Conservation (phyloP, 2,797 vertebrate genomes). For the Poecilia velifera region DNA sequence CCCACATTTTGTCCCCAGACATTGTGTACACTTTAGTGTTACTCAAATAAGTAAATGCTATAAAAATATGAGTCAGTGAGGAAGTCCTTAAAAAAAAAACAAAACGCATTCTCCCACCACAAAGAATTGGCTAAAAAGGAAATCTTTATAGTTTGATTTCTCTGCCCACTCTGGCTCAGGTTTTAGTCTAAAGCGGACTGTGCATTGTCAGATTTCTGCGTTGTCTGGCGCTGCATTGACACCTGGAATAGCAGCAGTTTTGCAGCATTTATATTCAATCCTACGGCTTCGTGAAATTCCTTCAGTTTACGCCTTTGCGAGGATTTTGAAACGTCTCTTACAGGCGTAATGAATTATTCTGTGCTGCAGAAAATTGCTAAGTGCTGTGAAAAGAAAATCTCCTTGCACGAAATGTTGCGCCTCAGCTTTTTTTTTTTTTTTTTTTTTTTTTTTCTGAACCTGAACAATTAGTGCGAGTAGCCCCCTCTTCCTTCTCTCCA, state of each 20-base stretch:
- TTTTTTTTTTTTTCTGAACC: slow-evolving; percentile 8
- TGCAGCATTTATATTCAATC: slow-evolving; percentile 18
- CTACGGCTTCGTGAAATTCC: slow-evolving; percentile 31
- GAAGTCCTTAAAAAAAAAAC: neutral
- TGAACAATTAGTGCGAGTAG: slow-evolving; percentile 23
- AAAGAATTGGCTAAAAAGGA: neutral
- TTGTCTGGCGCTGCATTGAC: slow-evolving; percentile 15
- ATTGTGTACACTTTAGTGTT: neutral
- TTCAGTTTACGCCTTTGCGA: slow-evolving; percentile 33
- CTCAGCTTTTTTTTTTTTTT: slow-evolving; percentile 33
- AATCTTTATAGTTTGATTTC: neutral
- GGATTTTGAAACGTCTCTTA: slow-evolving; percentile 17
- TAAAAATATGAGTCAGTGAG: neutral
- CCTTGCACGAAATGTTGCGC: slow-evolving; percentile 31
- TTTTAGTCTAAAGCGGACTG: neutral
- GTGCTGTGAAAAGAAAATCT: slow-evolving; percentile 43
- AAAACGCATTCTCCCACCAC: neutral
- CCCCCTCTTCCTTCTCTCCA: neutral
- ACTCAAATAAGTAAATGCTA: neutral
- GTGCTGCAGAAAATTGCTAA: slow-evolving; percentile 39
- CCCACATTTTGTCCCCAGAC: neutral
- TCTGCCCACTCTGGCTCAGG: neutral
- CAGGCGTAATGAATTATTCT: slow-evolving; percentile 27
- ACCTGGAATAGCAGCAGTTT: slow-evolving; percentile 30
- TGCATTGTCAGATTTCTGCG: neutral